phyloP scores from a whole-genome alignment of 2,797 vertebrate genomes.

The Smutsia temminckii region DNA sequence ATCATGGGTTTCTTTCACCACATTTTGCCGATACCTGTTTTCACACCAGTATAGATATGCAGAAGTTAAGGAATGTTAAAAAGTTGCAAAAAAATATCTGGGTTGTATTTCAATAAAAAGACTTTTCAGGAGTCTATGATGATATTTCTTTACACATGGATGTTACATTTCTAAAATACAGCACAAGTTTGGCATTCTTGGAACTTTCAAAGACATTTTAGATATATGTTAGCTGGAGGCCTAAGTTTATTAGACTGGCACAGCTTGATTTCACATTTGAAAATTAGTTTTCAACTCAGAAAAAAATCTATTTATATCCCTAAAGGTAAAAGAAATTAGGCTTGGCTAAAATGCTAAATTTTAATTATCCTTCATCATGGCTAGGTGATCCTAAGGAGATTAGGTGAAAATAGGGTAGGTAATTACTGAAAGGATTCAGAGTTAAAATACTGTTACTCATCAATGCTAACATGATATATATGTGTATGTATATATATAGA shows the following conservation, averaged over 20 bases:
- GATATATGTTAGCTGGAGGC: not conserved
- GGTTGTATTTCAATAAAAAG: not conserved
- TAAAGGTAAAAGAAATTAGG: conserved; percentile 26
- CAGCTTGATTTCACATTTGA: conserved; percentile 27
- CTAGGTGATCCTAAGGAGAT: not conserved
- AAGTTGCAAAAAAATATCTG: not conserved
- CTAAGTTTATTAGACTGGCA: not conserved
- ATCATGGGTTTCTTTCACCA: not conserved
- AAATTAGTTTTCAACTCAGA: not conserved
- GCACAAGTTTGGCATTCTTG: not conserved
- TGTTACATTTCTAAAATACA: not conserved
- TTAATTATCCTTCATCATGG: not conserved
- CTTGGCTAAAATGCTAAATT: not conserved
- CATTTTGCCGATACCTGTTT: not conserved
- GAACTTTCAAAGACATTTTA: conserved; percentile 1
- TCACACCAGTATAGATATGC: not conserved
- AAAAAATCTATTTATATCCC: not conserved
- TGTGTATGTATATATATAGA: not conserved
- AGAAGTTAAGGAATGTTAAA: not conserved
- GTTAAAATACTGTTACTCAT: conserved; percentile 21
- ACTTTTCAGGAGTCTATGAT: not conserved
- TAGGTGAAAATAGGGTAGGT: not conserved
- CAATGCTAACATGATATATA: not conserved
- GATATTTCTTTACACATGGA: not conserved
- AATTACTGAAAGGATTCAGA: not conserved